Evolutionary conservation across 2,888 invertebrate species (phyloP).

Genomic region (Meta bourneti): DNA sequence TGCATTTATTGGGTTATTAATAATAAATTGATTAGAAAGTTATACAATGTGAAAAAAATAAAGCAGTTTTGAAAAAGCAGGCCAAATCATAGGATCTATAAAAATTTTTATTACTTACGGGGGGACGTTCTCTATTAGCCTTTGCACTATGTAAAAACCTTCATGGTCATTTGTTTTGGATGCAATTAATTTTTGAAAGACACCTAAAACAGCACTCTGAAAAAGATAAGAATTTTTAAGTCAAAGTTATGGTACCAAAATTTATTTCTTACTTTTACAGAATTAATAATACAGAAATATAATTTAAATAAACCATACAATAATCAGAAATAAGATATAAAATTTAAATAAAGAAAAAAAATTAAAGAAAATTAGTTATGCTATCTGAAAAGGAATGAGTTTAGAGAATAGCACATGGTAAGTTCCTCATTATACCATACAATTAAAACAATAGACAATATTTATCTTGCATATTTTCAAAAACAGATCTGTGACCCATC

Average conservation of each 20-base stretch:
- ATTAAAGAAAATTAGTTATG: too few relatives aligned
- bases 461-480: too few relatives aligned
- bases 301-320: background rate
- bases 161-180: constrained; percentile 97
- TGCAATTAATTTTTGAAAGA: constrained; percentile 97
- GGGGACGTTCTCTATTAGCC: constrained; percentile 90
- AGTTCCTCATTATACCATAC: too few relatives aligned
- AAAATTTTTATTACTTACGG: constrained; percentile 83
- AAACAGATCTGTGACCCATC: too few relatives aligned
- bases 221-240: constrained; percentile 62
- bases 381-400: too few relatives aligned
- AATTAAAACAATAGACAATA: too few relatives aligned
- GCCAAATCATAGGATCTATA: too few relatives aligned
- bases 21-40: background rate
- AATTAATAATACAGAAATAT: background rate
- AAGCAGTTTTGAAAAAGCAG: too few relatives aligned
- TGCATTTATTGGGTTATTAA: too few relatives aligned
- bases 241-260: constrained; percentile 6
- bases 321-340: background rate
- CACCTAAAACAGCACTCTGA: constrained; percentile 87
- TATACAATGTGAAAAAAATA: background rate
- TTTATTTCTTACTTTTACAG: background rate
- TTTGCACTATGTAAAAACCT: constrained; percentile 94
- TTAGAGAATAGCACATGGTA: too few relatives aligned
- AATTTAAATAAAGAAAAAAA: too few relatives aligned